A percentile compares a stretch with the other conserved stretches of the same genome.
These are phyloP conservation scores for Strigamia crassipes DNA, from an alignment of 2,888 invertebrate species.

Conservation along the genomic window DNA sequence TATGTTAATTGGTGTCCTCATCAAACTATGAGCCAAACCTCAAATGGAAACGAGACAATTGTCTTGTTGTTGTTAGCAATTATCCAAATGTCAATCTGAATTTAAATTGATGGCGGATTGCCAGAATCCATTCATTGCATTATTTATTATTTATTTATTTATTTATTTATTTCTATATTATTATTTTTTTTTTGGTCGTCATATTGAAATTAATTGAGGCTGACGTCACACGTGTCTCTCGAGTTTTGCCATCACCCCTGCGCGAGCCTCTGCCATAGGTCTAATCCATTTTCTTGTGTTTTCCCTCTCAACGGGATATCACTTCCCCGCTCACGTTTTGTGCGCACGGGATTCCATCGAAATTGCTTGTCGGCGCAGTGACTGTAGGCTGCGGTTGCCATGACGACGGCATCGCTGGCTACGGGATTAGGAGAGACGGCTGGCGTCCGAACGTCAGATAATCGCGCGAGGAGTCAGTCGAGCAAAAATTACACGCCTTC, in stretches of 20 bases:
- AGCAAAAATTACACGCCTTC: background rate
- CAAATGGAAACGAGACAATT: background rate
- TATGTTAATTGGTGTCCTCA: background rate
- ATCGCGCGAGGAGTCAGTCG: background rate
- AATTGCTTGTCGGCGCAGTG: constrained; percentile 3
- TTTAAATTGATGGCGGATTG: background rate
- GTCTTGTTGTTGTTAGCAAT: constrained; percentile 4
- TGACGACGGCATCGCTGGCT: background rate
- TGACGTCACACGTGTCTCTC: background rate
- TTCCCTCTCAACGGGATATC: background rate
- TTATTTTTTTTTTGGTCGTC: too few species aligned
- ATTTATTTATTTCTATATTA: too few species aligned
- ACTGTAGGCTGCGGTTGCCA: background rate
- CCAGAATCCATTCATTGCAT: background rate
- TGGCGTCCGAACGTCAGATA: background rate
- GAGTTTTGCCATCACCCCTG: background rate
- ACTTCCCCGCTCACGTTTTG: constrained; percentile 10
- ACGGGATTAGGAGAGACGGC: background rate
- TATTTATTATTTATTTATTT: background rate
- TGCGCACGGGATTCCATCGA: background rate
- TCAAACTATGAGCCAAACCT: background rate
- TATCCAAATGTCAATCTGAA: constrained; percentile 3
- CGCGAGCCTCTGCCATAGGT: background rate
- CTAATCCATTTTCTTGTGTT: constrained; percentile 4
- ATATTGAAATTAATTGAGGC: background rate